Base-by-base conservation (phyloP, 2,888 invertebrate species). In the Sclerodermus sp. region DNA sequence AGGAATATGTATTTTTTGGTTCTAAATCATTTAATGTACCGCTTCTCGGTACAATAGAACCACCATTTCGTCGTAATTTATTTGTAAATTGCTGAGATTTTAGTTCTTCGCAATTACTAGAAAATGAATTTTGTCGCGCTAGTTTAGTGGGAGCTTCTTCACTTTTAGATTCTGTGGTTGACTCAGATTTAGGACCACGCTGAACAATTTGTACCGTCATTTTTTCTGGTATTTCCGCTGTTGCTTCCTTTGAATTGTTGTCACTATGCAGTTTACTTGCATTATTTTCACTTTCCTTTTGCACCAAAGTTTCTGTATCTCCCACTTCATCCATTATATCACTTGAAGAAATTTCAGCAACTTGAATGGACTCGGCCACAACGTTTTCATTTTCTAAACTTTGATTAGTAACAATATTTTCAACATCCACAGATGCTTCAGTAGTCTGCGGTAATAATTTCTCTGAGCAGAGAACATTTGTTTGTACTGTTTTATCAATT, bases 271-370 rank as follows among this genome's bases (percentile, higher is more conserved):
- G 2, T 14, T 42, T 39, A n/a, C 51, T 47, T 0, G 1, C 16
- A 1, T 45, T 48, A 9, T 45, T 45, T 2, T 15, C 17, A 40
- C 37, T 6, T 47, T 15, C 15, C 9, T 42, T 38, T 0, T 17
- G 13, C 23, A 36, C 39, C 1, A 52, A 43, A 8, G 12, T 36
- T 37, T 57, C 48, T 15, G 47, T n/a, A n/a, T 62, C 60, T 23
- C 16, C 39, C n/a, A 30, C 40, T 17, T 55, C 62, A 2, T 67
- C 71, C 1, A 47, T 43, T 39, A 54, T 56, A 16, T 71, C 67
- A 39, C 70, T 73, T 1, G 76, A 75, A 5, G 73, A 73, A 37
- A 75, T 62, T 43, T 77, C 76, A 0, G 70, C 67, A 2, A 76
- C 70, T 47, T 72, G 74, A 32, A 73, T 71, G 32, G 66, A 67